Evolutionary conservation across 2,797 vertebrate genomes (phyloP).

Genomic region (Malacoraja senta): DNA sequence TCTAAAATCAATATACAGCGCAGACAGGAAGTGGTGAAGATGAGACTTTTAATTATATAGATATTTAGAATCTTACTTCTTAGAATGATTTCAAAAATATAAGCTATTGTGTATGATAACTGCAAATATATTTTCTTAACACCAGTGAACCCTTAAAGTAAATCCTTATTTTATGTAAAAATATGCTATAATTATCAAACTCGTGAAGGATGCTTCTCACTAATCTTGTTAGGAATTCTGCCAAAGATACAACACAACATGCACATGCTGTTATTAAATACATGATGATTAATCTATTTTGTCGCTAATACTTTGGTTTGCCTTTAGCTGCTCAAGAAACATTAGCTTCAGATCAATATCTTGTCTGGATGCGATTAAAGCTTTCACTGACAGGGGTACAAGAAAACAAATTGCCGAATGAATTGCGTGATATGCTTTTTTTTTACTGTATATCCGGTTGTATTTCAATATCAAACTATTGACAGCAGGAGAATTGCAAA

Average conservation of each 20-base stretch:
- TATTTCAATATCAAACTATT: neutral
- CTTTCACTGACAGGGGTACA: conserved; percentile 48
- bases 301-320: conserved; percentile 52
- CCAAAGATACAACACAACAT: conserved; percentile 50
- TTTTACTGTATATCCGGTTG: neutral
- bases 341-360: conserved; percentile 55
- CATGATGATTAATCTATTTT: conserved; percentile 55
- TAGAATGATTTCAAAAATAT: neutral
- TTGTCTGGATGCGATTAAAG: conserved; percentile 56
- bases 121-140: neutral
- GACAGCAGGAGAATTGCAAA: neutral
- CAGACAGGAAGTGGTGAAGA: too few species aligned
- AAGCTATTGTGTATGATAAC: neutral
- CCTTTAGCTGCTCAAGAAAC: conserved; percentile 50
- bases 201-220: neutral
- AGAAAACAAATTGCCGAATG: conserved; percentile 16
- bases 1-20: too few species aligned
- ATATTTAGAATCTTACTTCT: neutral
- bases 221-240: conserved; percentile 43
- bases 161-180: neutral
- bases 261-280: conserved; percentile 55
- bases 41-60: too few species aligned
- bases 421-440: neutral
- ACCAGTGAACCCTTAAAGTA: neutral
- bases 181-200: neutral